Evolutionary conservation across 1,140 invertebrate genomes (phyloP).

Genomic region (Whitmania pigra): DNA sequence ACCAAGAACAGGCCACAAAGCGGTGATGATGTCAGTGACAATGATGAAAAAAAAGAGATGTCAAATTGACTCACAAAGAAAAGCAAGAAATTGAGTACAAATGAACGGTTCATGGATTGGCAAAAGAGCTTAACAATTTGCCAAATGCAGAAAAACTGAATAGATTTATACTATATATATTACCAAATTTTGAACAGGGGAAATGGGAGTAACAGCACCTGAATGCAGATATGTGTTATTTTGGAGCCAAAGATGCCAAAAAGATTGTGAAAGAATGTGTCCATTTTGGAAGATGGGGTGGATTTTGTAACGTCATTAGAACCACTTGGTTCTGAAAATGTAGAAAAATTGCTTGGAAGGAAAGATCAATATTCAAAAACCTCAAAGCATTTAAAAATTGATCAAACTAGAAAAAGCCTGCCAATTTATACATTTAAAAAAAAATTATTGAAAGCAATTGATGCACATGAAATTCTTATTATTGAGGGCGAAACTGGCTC

Average conservation of each 20-base stretch:
- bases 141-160: conserved; percentile 78
- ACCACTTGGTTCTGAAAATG: conserved; percentile 58
- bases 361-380: no score
- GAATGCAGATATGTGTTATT: conserved; percentile 75
- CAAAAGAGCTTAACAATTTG: conserved; percentile 88
- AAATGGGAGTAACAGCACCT: conserved; percentile 98
- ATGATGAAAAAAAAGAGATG: no score
- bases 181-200: conserved; percentile 79
- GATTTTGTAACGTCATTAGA: conserved; percentile 79
- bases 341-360: no score
- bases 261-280: conserved; percentile 63
- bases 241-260: conserved; percentile 80
- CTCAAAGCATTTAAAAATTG: conserved; percentile 62
- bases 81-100: no score
- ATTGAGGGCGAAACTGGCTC: conserved; percentile 92
- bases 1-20: no score
- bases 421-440: conserved; percentile 87
- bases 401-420: conserved; percentile 80
- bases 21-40: no score
- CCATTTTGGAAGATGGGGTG: conserved; percentile 83
- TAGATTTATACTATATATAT: conserved; percentile 50
- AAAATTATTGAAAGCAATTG: conserved; percentile 72
- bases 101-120: conserved; percentile 75
- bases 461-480: conserved; percentile 79
- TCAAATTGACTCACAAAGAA: no score